A percentile compares a stretch with the other conserved stretches of the same genome.
Conservation (phyloP, 2,797 vertebrate species). For the Gadopsis marmoratus region DNA sequence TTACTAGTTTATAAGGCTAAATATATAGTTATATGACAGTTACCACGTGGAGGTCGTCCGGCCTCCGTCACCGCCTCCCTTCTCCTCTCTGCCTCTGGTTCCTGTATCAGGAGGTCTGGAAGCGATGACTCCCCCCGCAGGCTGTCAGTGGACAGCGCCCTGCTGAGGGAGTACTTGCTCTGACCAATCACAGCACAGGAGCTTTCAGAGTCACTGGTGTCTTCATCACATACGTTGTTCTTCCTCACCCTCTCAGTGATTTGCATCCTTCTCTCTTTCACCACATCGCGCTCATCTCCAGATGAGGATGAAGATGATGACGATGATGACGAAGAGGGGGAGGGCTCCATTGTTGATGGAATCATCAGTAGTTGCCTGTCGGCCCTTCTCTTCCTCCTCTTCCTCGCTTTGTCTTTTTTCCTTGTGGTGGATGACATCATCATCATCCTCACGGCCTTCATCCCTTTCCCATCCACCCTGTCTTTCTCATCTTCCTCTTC, state of each 20-base stretch:
- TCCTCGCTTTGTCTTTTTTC: slow-evolving; percentile 57
- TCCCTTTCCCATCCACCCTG: background rate
- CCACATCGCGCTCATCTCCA: slow-evolving; percentile 53
- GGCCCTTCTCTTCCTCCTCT: slow-evolving; percentile 51
- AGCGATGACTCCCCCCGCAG: slow-evolving; percentile 80
- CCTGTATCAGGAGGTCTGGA: slow-evolving; percentile 74
- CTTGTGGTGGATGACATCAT: slow-evolving; percentile 35
- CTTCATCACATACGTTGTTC: slow-evolving; percentile 35
- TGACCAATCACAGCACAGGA: slow-evolving; percentile 79
- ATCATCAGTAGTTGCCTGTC: slow-evolving; percentile 60
- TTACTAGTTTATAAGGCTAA: background rate
- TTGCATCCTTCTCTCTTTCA: background rate
- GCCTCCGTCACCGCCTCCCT: background rate
- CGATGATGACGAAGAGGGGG: slow-evolving; percentile 56
- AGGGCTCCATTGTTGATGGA: slow-evolving; percentile 44
- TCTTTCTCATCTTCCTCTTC: slow-evolving; percentile 47
- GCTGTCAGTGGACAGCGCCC: slow-evolving; percentile 75
- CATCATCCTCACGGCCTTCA: background rate
- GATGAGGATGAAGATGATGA: slow-evolving; percentile 68
- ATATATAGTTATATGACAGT: background rate
- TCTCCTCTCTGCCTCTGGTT: slow-evolving; percentile 68
- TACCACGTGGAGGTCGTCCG: slow-evolving; percentile 33
- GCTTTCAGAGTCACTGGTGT: slow-evolving; percentile 80
- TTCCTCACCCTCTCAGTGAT: background rate
- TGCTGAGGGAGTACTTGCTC: slow-evolving; percentile 82